phyloP scores from a whole-genome alignment of 1,140 invertebrate species.

The Platyscapa corneri region DNA sequence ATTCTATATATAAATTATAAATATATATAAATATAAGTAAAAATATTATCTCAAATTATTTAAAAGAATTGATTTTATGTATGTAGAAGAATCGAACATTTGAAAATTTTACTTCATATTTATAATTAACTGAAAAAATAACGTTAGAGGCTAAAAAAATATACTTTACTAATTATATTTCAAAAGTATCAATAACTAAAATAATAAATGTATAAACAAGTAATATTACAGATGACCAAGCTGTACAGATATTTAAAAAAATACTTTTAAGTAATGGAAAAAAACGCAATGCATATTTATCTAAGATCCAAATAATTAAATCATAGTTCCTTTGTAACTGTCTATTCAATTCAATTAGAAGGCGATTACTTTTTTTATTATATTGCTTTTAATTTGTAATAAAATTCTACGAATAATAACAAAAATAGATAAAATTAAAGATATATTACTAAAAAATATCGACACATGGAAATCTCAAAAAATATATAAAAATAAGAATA shows the following conservation, averaged over 20 bases:
- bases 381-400: not conserved
- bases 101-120: too few relatives aligned
- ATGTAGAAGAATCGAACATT: too few relatives aligned
- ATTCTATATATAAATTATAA: too few relatives aligned
- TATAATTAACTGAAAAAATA: too few relatives aligned
- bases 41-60: too few relatives aligned
- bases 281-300: slow-evolving; percentile 61
- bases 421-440: not conserved
- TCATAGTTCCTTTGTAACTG: slow-evolving; percentile 61
- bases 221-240: not conserved
- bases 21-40: too few relatives aligned
- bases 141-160: not conserved
- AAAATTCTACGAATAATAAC: not conserved
- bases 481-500: too few relatives aligned
- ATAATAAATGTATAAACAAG: slow-evolving; percentile 25
- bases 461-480: too few relatives aligned
- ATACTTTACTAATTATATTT: not conserved
- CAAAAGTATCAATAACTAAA: slow-evolving; percentile 12
- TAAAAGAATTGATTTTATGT: too few relatives aligned
- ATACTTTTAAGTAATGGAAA: slow-evolving; percentile 43
- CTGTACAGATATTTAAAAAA: slow-evolving; percentile 19
- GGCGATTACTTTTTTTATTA: not conserved
- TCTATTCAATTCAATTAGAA: slow-evolving; percentile 64
- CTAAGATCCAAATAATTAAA: slow-evolving; percentile 64
- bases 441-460: too few relatives aligned